These are phyloP conservation scores for Athalia circularis DNA, from an alignment of 2,888 invertebrate genomes.

Conservation along the genomic window DNA sequence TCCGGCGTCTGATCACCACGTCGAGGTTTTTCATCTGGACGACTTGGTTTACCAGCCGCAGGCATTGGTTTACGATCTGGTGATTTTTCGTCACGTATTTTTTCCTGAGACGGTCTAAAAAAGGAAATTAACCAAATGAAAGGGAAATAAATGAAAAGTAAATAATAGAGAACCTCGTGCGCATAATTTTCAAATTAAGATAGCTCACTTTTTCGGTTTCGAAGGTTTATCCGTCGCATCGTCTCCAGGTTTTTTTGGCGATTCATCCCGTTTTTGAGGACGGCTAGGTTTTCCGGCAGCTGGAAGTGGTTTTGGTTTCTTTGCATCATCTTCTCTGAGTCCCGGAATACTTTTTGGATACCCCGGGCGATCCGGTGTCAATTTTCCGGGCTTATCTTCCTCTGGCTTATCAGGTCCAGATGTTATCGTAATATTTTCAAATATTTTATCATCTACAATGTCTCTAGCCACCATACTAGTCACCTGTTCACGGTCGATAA, in stretches of 20 bases:
- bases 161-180: background rate
- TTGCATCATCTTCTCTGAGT: conserved; percentile 63
- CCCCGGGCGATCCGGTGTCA: conserved; percentile 62
- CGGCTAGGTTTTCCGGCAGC: conserved; percentile 68
- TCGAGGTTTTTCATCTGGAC: conserved; percentile 57
- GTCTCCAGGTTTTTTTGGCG: conserved; percentile 51
- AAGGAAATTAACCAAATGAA: background rate
- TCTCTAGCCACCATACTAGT: conserved; percentile 67
- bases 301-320: conserved; percentile 63
- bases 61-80: conserved; percentile 57
- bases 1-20: conserved; percentile 67
- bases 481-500: conserved; percentile 66
- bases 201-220: conserved; percentile 57
- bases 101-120: conserved; percentile 59
- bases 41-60: conserved; percentile 61
- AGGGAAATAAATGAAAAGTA: background rate
- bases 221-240: conserved; percentile 43
- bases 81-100: conserved; percentile 58
- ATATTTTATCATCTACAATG: conserved; percentile 64
- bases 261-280: conserved; percentile 59
- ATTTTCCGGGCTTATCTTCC: conserved; percentile 32
- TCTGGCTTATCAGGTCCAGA: conserved; percentile 52
- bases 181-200: background rate
- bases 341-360: conserved; percentile 66
- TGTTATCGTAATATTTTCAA: conserved; percentile 58